Conservation (phyloP, 2,113 vertebrate species). For the Sardina pilchardus region DNA sequence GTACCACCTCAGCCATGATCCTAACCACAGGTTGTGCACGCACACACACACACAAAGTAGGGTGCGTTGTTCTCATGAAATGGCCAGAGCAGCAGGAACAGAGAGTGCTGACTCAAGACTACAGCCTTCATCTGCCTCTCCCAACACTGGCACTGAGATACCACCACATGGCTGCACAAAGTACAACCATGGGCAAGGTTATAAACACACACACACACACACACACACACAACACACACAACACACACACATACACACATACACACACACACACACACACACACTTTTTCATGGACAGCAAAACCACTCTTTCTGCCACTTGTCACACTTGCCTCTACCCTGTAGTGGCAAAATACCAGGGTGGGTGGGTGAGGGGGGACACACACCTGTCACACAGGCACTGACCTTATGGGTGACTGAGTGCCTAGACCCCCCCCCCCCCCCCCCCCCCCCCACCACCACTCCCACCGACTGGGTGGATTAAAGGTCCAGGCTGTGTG, state of each 20-base stretch:
- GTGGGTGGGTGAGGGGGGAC: background rate
- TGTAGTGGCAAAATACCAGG: background rate
- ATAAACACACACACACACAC: no score
- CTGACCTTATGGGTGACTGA: constrained; percentile 35
- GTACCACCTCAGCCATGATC: background rate
- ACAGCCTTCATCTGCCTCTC: background rate
- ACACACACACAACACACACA: no score
- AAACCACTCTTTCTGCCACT: background rate
- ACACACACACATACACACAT: no score
- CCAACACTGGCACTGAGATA: constrained; percentile 19
- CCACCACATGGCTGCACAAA: no score
- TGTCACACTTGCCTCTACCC: background rate
- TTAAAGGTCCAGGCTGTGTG: constrained; percentile 50
- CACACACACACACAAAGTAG: background rate
- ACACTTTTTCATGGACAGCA: background rate
- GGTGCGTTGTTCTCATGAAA: background rate
- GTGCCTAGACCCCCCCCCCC: background rate
- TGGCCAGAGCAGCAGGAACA: background rate
- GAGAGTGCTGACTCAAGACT: background rate
- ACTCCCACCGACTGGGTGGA: constrained; percentile 37
- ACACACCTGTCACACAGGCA: constrained; percentile 47
- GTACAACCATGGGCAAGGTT: no score
- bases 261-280: background rate
- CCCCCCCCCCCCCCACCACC: background rate
- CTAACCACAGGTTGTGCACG: background rate